Percentiles rank a stretch among this genome's conserved stretches.
These are phyloP conservation scores for Tortrix viridana DNA, from an alignment of 2,888 invertebrate species.

Conservation along the genomic window DNA sequence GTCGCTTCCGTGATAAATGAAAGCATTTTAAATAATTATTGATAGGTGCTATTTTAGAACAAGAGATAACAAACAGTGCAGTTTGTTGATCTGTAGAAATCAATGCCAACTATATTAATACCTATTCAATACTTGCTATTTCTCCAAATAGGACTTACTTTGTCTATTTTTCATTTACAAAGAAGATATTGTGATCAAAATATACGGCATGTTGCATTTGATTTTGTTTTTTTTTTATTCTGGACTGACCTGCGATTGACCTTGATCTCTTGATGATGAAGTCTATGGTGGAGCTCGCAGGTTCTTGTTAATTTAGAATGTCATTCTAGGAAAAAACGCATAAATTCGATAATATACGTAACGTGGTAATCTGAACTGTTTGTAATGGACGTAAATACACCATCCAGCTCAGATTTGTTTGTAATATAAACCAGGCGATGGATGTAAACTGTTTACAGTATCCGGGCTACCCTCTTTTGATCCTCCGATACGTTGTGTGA, in stretches of 20 bases:
- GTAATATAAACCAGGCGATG: slow-evolving; percentile 29
- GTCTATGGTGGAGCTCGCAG: too few species aligned
- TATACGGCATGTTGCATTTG: too few species aligned
- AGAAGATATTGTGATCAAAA: too few species aligned
- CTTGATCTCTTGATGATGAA: too few species aligned
- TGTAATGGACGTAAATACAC: slow-evolving; percentile 30
- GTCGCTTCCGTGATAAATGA: slow-evolving; percentile 36
- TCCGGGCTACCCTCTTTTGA: slow-evolving; percentile 30
- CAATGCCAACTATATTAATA: slow-evolving; percentile 1
- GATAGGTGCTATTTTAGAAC: slow-evolving; percentile 22
- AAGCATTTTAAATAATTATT: slow-evolving; percentile 25
- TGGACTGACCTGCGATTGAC: too few species aligned
- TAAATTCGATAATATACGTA: not conserved
- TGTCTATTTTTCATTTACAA: too few species aligned
- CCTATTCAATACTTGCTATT: too few species aligned
- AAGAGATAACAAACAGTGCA: slow-evolving; percentile 18
- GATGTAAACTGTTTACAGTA: slow-evolving; percentile 35
- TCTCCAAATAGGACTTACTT: too few species aligned
- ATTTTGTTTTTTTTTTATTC: too few species aligned
- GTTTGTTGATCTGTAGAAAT: slow-evolving; percentile 15
- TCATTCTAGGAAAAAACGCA: too few species aligned
- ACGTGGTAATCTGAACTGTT: not conserved
- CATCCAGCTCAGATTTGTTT: slow-evolving; percentile 29
- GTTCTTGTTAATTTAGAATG: too few species aligned
- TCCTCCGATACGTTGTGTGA: slow-evolving; percentile 28